phyloP scores from a whole-genome alignment of 2,113 vertebrate genomes.

The Cyanoramphus novaezelandiae region DNA sequence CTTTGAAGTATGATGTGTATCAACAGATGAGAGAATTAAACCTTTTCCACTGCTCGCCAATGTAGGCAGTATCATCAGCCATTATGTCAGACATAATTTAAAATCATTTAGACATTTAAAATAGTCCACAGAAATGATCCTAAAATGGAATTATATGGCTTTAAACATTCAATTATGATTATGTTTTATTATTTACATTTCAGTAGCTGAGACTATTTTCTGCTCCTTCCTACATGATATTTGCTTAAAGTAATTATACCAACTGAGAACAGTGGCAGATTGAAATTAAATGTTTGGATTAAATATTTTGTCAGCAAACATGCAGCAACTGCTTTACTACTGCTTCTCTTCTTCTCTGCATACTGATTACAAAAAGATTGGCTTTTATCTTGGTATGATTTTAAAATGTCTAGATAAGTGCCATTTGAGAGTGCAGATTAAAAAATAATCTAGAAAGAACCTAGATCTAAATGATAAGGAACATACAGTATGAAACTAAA shows the following conservation, averaged over 20 bases:
- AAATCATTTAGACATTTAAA: conserved; percentile 72
- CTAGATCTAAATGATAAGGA: conserved; percentile 21
- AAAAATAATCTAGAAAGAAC: conserved; percentile 29
- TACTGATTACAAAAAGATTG: conserved; percentile 83
- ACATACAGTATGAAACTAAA: background rate
- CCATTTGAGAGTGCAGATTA: conserved; percentile 59
- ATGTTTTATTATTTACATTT: conserved; percentile 80
- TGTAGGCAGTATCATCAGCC: background rate
- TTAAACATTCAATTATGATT: conserved; percentile 67
- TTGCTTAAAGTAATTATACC: conserved; percentile 83
- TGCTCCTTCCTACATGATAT: conserved; percentile 72
- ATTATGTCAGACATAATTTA: conserved; percentile 64
- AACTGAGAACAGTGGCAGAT: conserved; percentile 86
- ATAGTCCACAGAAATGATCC: conserved; percentile 55
- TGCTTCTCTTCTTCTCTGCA: conserved; percentile 75
- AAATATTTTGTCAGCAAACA: conserved; percentile 88
- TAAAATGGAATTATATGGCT: conserved; percentile 63
- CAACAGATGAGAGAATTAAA: conserved; percentile 4
- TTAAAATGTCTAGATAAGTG: conserved; percentile 75
- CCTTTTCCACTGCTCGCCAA: background rate
- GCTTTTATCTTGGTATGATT: conserved; percentile 77
- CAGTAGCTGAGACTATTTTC: conserved; percentile 67
- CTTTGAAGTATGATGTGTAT: background rate
- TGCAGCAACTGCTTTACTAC: conserved; percentile 79
- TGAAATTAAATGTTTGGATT: conserved; percentile 87